A percentile compares a stretch with the other conserved stretches of the same genome.
These are phyloP conservation scores for Pyrochroa serraticornis DNA, from an alignment of 2,888 invertebrate species.

Conservation along the genomic window DNA sequence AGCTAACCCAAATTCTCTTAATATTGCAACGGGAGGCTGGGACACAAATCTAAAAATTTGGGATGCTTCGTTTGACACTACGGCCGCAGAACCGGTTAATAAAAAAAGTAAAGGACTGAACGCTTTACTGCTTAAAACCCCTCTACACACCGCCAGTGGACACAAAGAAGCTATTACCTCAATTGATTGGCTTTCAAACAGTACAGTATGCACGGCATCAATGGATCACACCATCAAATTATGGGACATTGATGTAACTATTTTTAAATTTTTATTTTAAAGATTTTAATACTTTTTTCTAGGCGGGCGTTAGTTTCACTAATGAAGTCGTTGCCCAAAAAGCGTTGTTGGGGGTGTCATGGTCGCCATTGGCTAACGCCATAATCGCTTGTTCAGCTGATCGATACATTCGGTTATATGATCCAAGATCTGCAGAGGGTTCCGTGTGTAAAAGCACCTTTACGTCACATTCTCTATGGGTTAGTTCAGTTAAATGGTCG, in stretches of 20 bases:
- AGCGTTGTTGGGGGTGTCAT: slow-evolving; percentile 85
- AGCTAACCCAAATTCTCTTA: slow-evolving; percentile 69
- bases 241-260: slow-evolving; percentile 83
- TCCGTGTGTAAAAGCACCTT: slow-evolving; percentile 86
- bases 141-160: slow-evolving; percentile 86
- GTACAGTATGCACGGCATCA: slow-evolving; percentile 82
- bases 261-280: neutral
- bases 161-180: slow-evolving; percentile 91
- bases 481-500: slow-evolving; percentile 90
- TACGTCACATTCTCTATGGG: slow-evolving; percentile 90
- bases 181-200: slow-evolving; percentile 81
- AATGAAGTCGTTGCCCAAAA: slow-evolving; percentile 87
- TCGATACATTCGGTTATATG: slow-evolving; percentile 87
- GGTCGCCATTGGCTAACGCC: slow-evolving; percentile 76
- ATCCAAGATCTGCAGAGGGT: slow-evolving; percentile 88
- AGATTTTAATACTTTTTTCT: slow-evolving; percentile 28
- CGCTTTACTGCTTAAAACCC: slow-evolving; percentile 63
- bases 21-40: slow-evolving; percentile 88
- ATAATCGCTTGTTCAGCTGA: slow-evolving; percentile 91
- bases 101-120: slow-evolving; percentile 47
- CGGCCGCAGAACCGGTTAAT: slow-evolving; percentile 50
- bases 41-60: slow-evolving; percentile 91
- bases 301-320: slow-evolving; percentile 74
- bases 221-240: slow-evolving; percentile 96
- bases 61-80: slow-evolving; percentile 66